Evolutionary conservation across 37 sponge, comb jelly and placozoan genomes (phyloP).

Genomic region (Agelas oroides): DNA sequence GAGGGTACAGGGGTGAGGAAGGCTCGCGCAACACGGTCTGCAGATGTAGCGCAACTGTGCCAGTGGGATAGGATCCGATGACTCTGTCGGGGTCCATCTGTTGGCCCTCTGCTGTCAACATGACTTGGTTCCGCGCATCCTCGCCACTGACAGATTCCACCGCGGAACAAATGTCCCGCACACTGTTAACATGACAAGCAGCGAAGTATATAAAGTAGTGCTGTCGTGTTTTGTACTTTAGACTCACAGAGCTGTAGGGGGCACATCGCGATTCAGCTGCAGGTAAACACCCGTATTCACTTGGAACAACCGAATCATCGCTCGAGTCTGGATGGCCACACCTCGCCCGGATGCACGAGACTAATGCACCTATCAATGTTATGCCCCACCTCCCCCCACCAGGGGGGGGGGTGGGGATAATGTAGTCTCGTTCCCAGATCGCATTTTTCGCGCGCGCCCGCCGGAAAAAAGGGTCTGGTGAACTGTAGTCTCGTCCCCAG

Average conservation of each 20-base stretch:
- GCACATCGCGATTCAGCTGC: conserved; percentile 14
- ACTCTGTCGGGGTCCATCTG: conserved; percentile 49
- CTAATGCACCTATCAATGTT: too few relatives aligned
- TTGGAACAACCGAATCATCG: conserved; percentile 51
- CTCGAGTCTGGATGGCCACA: too few relatives aligned
- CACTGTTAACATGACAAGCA: conserved; percentile 17
- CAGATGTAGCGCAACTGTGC: conserved; percentile 23
- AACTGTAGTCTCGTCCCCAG: too few relatives aligned
- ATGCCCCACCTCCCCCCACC: too few relatives aligned
- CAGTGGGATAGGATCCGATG: conserved; percentile 47
- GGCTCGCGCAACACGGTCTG: not conserved
- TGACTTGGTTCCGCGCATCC: conserved; percentile 12
- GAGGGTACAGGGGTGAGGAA: not conserved
- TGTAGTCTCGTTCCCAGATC: too few relatives aligned
- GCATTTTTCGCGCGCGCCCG: too few relatives aligned
- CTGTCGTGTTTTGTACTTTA: not conserved
- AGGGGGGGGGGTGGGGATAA: too few relatives aligned
- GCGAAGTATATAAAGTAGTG: not conserved
- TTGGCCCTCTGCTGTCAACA: conserved; percentile 50
- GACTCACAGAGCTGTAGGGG: conserved; percentile 33
- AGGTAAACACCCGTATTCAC: conserved; percentile 42
- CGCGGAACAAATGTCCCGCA: conserved; percentile 41
- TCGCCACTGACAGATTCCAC: conserved; percentile 20
- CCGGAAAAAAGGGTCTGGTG: too few relatives aligned
- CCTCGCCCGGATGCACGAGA: too few relatives aligned